Evolutionary conservation across 2,888 invertebrate genomes (phyloP), one percentile per base, ranked within the genome.

Genomic region (Chrysotoxum bicinctum): DNA sequence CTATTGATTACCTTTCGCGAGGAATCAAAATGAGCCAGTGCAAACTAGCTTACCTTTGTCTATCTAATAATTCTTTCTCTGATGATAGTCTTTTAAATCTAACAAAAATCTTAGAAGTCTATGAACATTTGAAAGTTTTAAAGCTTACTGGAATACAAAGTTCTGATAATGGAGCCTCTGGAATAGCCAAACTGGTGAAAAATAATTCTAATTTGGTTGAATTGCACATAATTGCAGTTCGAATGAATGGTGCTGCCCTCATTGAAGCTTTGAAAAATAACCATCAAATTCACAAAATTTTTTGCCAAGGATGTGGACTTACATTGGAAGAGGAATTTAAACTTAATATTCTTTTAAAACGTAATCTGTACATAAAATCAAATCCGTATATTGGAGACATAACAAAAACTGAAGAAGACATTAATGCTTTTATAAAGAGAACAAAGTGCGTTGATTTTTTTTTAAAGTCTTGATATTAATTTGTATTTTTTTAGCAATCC

Each of bases 31-130:
- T 64, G 0, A 88, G 87, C 2, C 50, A 73, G 0, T 86, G 76
- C 0, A 32, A 79, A 0, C 60, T 91, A n/a, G 75, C 80, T 37
- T 90, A 89, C 58, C 83, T 91, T 8, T 89, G 89, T 0, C 52
- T 91, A 16, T 89, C 89, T 0, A 88, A 90, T 58, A 91, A 91
- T 77, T 88, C 88, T 0, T 35, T 91, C 0, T n/a, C 40, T 1
- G 85, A 88, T 3, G 6, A 60, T 1, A 88, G 89, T 0, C n/a
- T 91, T 0, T 50, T 40, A 3, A 14, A 32, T 1, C 62, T 91
- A 0, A 45, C 77, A n/a, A 58, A 54, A 0, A 26, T 60, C 1
- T 79, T 91, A 8, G 16, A 87, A 0, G 87, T 76, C 1, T 89
- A 89, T 0, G 19, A 87, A 0, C 87, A 90, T 3, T 72, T 91